Base-by-base conservation (phyloP, 2,888 invertebrate genomes). In the Phortica okadai region DNA sequence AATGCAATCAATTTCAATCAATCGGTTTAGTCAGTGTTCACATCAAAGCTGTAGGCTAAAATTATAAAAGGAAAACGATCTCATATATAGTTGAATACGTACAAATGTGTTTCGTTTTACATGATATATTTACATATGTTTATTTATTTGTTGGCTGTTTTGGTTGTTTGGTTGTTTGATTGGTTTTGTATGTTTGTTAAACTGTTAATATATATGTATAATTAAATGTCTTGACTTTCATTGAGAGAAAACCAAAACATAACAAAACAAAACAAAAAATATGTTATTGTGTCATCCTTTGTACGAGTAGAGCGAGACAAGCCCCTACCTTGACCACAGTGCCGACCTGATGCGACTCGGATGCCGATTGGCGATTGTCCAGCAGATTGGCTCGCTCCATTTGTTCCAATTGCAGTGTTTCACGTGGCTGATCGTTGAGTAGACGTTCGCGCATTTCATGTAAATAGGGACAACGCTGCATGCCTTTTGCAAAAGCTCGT, bases 381-480 rank as follows among this genome's bases (percentile, higher is more conserved):
- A 92, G 91, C 82, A 91, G 84, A 85, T 91, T 91, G 86, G 93
- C 93, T 77, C 93, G 92, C 90, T 93, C 93, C 88, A 94, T 92
- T 86, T 93, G 93, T 88, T 94, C 94, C 92, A 94, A 93, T 83
- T 94, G 94, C 89, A 94, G 92, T 90, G 94, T 94, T 91, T 95
- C 94, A 82, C 94, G 94, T 77, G 88, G 88, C 78, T 93, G 93
- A 89, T 95, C 94, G 89, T 95, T 95, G 87, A 97, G 94, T 92
- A 97, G 93, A 90, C 97, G 95, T 94, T 97, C 96, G 93, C 96
- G 96, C 97, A 97, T 97, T 94, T 97, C 97, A 94, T 96, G 96
- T 92, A 97, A 95, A 93, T 97, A 97, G 90, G 97, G 97, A 93
- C 96, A 97, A 93, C 96, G 92, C 91, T 92, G 91, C 91, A 92